phyloP scores from a whole-genome alignment of 2,888 invertebrate species.

The Coronaproctus castanopsis region DNA sequence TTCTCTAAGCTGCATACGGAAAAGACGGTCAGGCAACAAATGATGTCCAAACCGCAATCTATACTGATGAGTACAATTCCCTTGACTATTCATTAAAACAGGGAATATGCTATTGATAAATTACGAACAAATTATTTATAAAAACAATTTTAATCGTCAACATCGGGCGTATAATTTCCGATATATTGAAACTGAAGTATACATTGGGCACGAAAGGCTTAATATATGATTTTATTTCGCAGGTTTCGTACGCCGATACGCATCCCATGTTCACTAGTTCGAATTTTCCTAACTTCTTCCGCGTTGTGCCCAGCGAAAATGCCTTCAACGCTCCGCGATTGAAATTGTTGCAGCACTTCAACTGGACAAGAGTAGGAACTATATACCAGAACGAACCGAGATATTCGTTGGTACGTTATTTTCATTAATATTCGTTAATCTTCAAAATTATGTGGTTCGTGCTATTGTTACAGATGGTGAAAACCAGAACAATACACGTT shows the following conservation, averaged over 20 bases:
- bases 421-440: background rate
- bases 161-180: too few relatives aligned
- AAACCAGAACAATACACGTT: too few relatives aligned
- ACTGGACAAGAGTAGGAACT: constrained; percentile 94
- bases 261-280: constrained; percentile 90
- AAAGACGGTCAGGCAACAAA: too few relatives aligned
- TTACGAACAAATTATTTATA: too few relatives aligned
- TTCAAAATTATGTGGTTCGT: background rate
- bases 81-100: too few relatives aligned
- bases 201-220: too few relatives aligned
- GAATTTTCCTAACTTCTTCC: constrained; percentile 88
- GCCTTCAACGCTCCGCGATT: constrained; percentile 86
- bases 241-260: constrained; percentile 91
- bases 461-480: background rate
- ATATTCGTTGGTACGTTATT: constrained; percentile 56
- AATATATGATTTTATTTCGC: constrained; percentile 27
- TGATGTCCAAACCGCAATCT: too few relatives aligned
- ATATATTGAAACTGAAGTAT: too few relatives aligned
- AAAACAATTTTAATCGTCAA: too few relatives aligned
- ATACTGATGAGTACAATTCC: too few relatives aligned
- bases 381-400: constrained; percentile 90
- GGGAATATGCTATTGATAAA: too few relatives aligned
- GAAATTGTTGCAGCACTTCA: constrained; percentile 68
- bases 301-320: constrained; percentile 89
- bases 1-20: too few relatives aligned